A percentile compares a stretch with the other conserved stretches of the same genome.
phyloP scores from a whole-genome alignment of 1,140 invertebrate species.

The Andrena cerasifolii region DNA sequence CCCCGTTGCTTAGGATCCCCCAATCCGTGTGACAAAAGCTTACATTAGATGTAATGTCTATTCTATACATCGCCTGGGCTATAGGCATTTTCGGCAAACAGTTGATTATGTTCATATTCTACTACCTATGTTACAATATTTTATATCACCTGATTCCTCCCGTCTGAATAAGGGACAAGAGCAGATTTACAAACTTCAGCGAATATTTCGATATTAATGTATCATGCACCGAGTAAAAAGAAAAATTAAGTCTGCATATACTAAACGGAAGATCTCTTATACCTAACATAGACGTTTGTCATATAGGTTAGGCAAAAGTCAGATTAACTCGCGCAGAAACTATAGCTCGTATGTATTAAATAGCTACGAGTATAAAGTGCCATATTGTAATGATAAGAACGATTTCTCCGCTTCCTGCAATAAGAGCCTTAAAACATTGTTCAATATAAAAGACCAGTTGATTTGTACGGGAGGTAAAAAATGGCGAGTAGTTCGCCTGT shows the following conservation, averaged over 20 bases:
- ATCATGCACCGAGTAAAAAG: too few relatives aligned
- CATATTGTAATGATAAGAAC: constrained; percentile 53
- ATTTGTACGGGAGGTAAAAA: neutral
- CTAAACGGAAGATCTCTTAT: too few relatives aligned
- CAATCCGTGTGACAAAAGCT: too few relatives aligned
- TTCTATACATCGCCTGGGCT: too few relatives aligned
- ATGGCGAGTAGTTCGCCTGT: constrained; percentile 30
- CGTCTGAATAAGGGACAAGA: too few relatives aligned
- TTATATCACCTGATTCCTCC: too few relatives aligned
- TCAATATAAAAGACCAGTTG: constrained; percentile 19
- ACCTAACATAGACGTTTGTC: neutral
- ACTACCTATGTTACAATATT: neutral
- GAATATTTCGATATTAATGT: too few relatives aligned
- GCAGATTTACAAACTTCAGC: too few relatives aligned
- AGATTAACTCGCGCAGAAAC: constrained; percentile 28
- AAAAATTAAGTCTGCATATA: too few relatives aligned
- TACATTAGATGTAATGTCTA: too few relatives aligned
- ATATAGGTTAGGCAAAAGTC: constrained; percentile 28
- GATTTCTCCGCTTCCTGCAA: constrained; percentile 10
- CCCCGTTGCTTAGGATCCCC: too few relatives aligned
- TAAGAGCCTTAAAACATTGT: constrained; percentile 12
- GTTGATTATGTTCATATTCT: neutral
- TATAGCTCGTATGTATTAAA: constrained; percentile 8
- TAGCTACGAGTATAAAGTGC: constrained; percentile 33
- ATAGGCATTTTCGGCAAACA: too few relatives aligned